Evolutionary conservation across 2,113 vertebrate genomes (phyloP), one percentile per base, ranked within the genome.

Genomic region (Thalassoma bifasciatum): DNA sequence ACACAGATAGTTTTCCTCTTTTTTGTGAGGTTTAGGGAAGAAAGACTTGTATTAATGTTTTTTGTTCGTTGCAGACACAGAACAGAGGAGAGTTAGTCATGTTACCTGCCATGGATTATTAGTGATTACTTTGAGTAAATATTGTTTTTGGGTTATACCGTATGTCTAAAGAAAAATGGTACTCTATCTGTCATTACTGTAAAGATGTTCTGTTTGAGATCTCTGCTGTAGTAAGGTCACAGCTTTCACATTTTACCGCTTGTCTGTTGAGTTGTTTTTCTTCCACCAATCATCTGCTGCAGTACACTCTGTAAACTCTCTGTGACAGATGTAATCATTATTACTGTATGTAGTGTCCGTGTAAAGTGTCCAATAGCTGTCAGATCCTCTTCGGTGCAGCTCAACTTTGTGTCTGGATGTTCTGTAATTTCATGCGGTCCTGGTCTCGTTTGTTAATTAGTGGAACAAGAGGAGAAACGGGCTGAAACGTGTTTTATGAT

Each of bases 401-500:
- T 30, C 30, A 30, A 73, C 92, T 94, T 93, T 95, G 95, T 93
- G 93, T 94, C 93, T 70, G 75, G 23, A n/a, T 52, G 70, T 66
- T 60, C 92, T 93, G 92, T 95, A 94, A 96, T 96, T 96, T 95
- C 94, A 94, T 91, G 92, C 93, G 93, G 94, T 89, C 92, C 82
- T 94, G 94, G 95, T 95, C 94, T 83, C 74, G 92, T 94, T 95
- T 92, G 94, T 90, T 93, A 95, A 94, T 95, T 98, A 96, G 96
- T 93, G 90, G 86, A 94, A 92, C 94, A 94, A 94, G 94, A 94
- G 94, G 92, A 95, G 93, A 92, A 85, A 93, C 90, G 89, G 90
- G 85, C 92, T 92, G 91, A 94, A 94, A 94, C 90, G 92, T 82
- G 92, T 91, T 94, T 95, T 94, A 93, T 93, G 93, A 92, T 84